Percentiles rank a stretch among this genome's conserved stretches.
phyloP scores from a whole-genome alignment of 1,140 invertebrate species.

The Melitaea cinxia region DNA sequence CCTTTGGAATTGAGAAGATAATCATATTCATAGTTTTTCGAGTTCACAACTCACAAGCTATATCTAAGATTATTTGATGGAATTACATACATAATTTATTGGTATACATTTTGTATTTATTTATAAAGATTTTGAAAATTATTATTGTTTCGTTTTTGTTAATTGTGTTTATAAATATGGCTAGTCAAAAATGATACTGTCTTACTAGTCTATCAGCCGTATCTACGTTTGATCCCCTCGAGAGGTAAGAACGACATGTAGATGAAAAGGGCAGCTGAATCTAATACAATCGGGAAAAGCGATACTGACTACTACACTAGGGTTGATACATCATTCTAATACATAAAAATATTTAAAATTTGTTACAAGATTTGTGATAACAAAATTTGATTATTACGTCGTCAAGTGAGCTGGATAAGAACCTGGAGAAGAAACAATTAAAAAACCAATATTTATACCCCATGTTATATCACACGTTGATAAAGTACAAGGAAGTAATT shows the following conservation, averaged over 20 bases:
- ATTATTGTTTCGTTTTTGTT: slow-evolving; percentile 2
- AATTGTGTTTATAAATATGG: neutral
- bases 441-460: slow-evolving; percentile 53
- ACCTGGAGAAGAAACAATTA: too few species aligned
- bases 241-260: slow-evolving; percentile 72
- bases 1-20: slow-evolving; percentile 77
- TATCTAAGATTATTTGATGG: slow-evolving; percentile 25
- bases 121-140: neutral
- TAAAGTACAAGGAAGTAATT: slow-evolving; percentile 71
- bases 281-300: slow-evolving; percentile 79
- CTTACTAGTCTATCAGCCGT: slow-evolving; percentile 31
- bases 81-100: slow-evolving; percentile 16
- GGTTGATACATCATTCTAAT: too few species aligned
- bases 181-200: neutral
- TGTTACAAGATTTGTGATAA: neutral
- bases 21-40: slow-evolving; percentile 79
- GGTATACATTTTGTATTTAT: neutral
- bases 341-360: neutral
- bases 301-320: slow-evolving; percentile 65
- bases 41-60: slow-evolving; percentile 50
- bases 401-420: too few species aligned
- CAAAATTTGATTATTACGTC: too few species aligned
- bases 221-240: slow-evolving; percentile 57
- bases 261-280: slow-evolving; percentile 80
- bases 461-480: slow-evolving; percentile 60